These are phyloP conservation scores for Hestina assimilis DNA, from an alignment of 1,140 invertebrate genomes.

Conservation along the genomic window DNA sequence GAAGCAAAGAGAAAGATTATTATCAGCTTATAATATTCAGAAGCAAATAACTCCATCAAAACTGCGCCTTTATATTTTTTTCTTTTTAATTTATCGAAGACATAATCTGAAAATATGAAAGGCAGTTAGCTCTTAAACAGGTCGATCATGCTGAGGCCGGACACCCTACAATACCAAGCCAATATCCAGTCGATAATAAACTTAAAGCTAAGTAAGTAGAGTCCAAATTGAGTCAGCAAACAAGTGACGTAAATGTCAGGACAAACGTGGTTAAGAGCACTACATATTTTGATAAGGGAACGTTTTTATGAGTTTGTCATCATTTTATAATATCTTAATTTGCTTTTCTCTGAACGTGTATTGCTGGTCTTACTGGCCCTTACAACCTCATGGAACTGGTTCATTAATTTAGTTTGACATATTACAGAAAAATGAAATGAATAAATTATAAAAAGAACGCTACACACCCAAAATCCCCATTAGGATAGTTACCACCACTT, in stretches of 20 bases:
- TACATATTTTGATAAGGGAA: conserved; percentile 8
- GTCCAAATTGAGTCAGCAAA: neutral
- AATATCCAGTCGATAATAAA: neutral
- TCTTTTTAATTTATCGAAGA: neutral
- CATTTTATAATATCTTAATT: neutral
- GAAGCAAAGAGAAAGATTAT: too few relatives aligned
- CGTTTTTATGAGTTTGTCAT: neutral
- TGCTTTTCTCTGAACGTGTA: too few relatives aligned
- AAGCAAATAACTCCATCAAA: too few relatives aligned
- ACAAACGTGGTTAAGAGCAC: conserved; percentile 10
- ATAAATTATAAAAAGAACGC: too few relatives aligned
- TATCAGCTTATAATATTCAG: too few relatives aligned
- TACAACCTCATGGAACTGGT: too few relatives aligned
- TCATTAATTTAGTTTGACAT: too few relatives aligned
- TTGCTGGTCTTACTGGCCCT: too few relatives aligned
- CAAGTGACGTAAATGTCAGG: neutral
- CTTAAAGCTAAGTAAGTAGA: neutral
- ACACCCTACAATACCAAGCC: neutral
- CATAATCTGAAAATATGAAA: neutral
- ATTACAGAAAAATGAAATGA: too few relatives aligned
- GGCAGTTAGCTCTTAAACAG: neutral
- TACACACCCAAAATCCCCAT: too few relatives aligned
- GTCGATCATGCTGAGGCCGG: neutral
- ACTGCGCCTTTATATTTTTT: neutral
- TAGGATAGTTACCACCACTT: too few relatives aligned